Percentiles rank a stretch among this genome's conserved stretches.
These are phyloP conservation scores for Percopsis omiscomaycus DNA, from an alignment of 2,797 vertebrate species.

Conservation along the genomic window DNA sequence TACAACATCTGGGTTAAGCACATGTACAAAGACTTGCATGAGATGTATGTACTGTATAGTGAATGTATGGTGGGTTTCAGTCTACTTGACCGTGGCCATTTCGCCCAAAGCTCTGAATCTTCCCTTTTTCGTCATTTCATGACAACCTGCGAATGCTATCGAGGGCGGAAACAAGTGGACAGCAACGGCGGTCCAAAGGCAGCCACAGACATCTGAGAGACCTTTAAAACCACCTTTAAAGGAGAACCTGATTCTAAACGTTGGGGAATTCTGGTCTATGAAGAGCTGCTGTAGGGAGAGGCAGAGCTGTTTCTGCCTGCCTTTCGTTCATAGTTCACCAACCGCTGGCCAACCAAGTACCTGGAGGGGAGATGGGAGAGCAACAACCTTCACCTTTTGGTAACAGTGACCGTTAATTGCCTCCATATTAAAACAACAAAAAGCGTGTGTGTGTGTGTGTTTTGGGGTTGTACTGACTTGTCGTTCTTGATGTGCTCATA, in stretches of 20 bases:
- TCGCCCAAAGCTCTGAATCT: constrained; percentile 10
- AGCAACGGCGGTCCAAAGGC: constrained; percentile 4
- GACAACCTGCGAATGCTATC: no score
- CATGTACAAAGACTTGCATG: background rate
- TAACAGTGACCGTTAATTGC: background rate
- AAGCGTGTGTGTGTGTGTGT: background rate
- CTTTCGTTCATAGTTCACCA: constrained; percentile 96
- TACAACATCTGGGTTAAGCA: constrained; percentile 11
- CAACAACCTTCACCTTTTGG: background rate
- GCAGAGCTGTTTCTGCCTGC: constrained; percentile 70
- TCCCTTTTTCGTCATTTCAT: background rate
- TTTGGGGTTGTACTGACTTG: constrained; percentile 82
- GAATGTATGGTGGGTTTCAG: constrained; percentile 18
- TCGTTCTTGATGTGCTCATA: constrained; percentile 99
- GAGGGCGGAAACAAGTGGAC: no score
- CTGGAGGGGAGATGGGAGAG: constrained; percentile 61
- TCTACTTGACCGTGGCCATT: background rate
- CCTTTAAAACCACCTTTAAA: no score
- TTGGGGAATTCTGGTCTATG: constrained; percentile 25
- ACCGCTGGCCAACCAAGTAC: constrained; percentile 95
- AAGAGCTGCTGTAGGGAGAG: constrained; percentile 40
- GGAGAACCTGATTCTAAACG: no score
- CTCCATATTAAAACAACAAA: background rate
- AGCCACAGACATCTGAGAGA: no score
- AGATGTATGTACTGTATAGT: no score